phyloP scores from a whole-genome alignment of 2,888 invertebrate genomes.

The Melanotus villosus region DNA sequence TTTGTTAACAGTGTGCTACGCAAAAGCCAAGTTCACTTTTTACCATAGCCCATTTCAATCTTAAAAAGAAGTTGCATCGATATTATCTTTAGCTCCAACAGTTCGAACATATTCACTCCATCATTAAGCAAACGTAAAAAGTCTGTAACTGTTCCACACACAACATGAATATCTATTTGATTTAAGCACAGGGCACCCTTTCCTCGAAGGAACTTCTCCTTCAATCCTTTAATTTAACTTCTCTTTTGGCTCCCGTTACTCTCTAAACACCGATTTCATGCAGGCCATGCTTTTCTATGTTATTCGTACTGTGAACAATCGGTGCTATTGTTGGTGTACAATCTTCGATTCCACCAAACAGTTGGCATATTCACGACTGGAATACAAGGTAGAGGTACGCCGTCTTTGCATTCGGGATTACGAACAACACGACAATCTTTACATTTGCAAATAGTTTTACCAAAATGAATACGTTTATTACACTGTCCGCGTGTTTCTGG shows the following conservation, averaged over 20 bases:
- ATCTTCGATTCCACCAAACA: slow-evolving; percentile 85
- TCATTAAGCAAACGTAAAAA: slow-evolving; percentile 89
- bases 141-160: slow-evolving; percentile 95
- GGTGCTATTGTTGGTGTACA: slow-evolving; percentile 89
- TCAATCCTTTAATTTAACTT: slow-evolving; percentile 76
- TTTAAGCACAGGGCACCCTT: slow-evolving; percentile 87
- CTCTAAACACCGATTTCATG: slow-evolving; percentile 93
- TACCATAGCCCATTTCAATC: too few species aligned
- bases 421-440: slow-evolving; percentile 87
- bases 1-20: too few species aligned
- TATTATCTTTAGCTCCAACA: slow-evolving; percentile 71
- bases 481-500: slow-evolving; percentile 86
- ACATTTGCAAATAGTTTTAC: slow-evolving; percentile 86
- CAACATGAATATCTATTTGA: slow-evolving; percentile 84
- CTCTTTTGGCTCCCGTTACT: slow-evolving; percentile 89
- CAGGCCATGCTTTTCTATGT: slow-evolving; percentile 92
- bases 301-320: slow-evolving; percentile 94
- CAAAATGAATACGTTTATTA: slow-evolving; percentile 88
- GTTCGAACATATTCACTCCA: slow-evolving; percentile 89
- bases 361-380: slow-evolving; percentile 80
- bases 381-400: slow-evolving; percentile 90
- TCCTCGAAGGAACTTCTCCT: slow-evolving; percentile 89
- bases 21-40: too few species aligned
- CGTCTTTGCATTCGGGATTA: slow-evolving; percentile 88
- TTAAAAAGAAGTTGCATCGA: too few species aligned